These are phyloP conservation scores for Drosophila prostipennis DNA, from an alignment of 2,888 invertebrate genomes.

Conservation along the genomic window DNA sequence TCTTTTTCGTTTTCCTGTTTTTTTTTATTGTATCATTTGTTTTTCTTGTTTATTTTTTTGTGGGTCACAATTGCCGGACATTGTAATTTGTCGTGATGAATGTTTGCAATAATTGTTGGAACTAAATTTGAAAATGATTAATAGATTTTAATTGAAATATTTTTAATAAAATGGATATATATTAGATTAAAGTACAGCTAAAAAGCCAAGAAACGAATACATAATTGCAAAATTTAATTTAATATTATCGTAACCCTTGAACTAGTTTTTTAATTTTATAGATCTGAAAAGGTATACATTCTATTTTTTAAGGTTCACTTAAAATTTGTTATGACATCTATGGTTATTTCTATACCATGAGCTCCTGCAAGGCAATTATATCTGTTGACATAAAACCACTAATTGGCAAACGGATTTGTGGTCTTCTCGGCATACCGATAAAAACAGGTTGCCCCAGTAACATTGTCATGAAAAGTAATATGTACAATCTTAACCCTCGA, in stretches of 20 bases:
- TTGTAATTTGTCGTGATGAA: slow-evolving; percentile 67
- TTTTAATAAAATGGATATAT: neutral
- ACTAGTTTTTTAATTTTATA: no score
- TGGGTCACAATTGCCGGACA: slow-evolving; percentile 5
- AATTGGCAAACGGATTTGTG: slow-evolving; percentile 38
- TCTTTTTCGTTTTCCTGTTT: slow-evolving; percentile 17
- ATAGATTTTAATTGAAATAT: neutral
- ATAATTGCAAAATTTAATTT: no score
- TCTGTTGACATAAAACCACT: neutral
- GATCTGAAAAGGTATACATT: neutral
- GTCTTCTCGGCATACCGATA: slow-evolving; percentile 2
- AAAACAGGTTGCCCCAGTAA: slow-evolving; percentile 25
- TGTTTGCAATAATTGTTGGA: slow-evolving; percentile 47
- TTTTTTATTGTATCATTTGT: slow-evolving; percentile 24
- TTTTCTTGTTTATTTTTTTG: slow-evolving; percentile 8
- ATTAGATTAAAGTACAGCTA: no score
- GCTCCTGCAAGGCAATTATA: neutral
- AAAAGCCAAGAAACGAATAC: no score
- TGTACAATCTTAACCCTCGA: slow-evolving; percentile 11
- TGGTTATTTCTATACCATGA: no score
- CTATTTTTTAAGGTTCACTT: neutral
- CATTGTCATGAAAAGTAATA: neutral
- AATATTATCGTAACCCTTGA: no score
- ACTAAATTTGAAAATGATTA: neutral
- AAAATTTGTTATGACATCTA: no score